Conservation (phyloP, 2,113 vertebrate species). For the Alces alces region DNA sequence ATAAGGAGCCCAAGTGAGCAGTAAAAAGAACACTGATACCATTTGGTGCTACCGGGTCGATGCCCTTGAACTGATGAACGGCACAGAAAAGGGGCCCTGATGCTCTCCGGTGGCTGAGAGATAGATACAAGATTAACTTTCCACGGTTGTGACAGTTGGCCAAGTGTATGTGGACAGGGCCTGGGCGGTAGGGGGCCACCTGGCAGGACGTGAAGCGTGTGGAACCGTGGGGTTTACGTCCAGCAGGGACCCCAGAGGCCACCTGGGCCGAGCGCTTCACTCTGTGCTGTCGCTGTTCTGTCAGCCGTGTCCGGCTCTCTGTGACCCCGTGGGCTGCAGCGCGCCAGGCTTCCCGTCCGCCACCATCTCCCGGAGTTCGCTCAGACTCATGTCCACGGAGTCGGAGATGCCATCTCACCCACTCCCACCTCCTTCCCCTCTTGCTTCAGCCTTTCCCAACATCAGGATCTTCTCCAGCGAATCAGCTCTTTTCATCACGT, state of each 20-base stretch:
- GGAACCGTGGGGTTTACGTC: background rate
- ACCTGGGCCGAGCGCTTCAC: background rate
- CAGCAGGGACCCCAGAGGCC: background rate
- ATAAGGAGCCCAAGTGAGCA: background rate
- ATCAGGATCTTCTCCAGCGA: background rate
- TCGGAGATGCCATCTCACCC: background rate
- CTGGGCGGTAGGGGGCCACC: background rate
- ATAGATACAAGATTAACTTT: background rate
- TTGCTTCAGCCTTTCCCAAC: background rate
- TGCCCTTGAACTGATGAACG: background rate
- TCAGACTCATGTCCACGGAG: background rate
- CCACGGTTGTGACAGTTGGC: background rate
- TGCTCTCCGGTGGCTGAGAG: background rate
- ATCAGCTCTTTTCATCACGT: background rate
- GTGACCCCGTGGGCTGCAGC: fast-evolving
- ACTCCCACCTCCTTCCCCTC: background rate
- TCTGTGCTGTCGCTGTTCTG: background rate
- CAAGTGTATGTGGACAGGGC: too few species aligned
- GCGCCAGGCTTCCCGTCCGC: background rate
- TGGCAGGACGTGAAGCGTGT: background rate
- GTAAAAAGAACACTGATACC: background rate
- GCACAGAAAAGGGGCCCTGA: background rate
- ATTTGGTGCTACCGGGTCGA: background rate
- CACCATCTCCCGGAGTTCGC: background rate
- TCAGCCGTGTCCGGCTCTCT: background rate